Evolutionary conservation across 2,113 vertebrate genomes (phyloP).

Genomic region (Circaetus cinerascens): DNA sequence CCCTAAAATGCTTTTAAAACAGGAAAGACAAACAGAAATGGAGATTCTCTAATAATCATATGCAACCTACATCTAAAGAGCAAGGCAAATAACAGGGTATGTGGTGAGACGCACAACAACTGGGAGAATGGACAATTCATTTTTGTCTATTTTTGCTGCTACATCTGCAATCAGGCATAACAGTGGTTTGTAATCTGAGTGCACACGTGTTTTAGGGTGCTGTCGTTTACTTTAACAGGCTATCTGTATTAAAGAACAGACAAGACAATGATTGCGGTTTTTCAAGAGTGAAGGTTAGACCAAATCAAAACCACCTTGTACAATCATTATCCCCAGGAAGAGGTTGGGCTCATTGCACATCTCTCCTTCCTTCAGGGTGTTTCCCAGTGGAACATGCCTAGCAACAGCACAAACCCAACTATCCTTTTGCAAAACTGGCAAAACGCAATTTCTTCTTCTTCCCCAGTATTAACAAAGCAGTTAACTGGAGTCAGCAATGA

Average conservation of each 20-base stretch:
- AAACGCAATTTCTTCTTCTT: neutral
- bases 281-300: neutral
- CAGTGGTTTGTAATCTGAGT: neutral
- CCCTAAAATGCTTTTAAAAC: neutral
- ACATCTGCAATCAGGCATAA: neutral
- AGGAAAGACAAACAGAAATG: neutral
- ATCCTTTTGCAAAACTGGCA: neutral
- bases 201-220: neutral
- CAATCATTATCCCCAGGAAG: neutral
- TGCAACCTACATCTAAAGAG: neutral
- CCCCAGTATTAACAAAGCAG: neutral
- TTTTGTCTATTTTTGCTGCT: neutral
- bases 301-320: neutral
- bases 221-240: neutral
- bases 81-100: neutral
- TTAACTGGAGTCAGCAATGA: conserved; percentile 13
- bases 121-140: neutral
- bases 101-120: neutral
- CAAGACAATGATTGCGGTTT: neutral
- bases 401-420: neutral
- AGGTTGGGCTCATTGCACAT: neutral
- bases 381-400: neutral
- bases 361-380: neutral
- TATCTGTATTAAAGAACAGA: neutral
- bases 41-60: neutral